These are phyloP conservation scores for Chaetophractus vellerosus DNA, from an alignment of 2,797 vertebrate species.

Conservation along the genomic window DNA sequence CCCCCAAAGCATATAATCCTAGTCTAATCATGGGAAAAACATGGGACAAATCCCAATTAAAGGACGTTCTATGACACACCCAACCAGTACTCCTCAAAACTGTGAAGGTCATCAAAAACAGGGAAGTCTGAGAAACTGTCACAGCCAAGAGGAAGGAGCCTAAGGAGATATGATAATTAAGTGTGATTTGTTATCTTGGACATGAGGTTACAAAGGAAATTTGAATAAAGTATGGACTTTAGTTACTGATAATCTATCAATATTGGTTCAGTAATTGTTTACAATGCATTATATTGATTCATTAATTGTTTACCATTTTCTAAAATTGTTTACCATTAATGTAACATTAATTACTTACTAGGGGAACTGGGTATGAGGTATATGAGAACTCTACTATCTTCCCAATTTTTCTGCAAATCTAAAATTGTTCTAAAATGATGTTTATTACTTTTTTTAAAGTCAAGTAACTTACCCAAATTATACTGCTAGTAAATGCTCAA, in stretches of 20 bases:
- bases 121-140: conserved; percentile 20
- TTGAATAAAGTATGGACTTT: conserved; percentile 41
- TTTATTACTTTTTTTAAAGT: not conserved
- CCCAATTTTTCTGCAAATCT: conserved; percentile 30
- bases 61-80: not conserved
- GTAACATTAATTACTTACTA: not conserved
- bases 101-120: conserved; percentile 26
- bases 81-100: not conserved
- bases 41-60: not conserved
- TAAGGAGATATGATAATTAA: conserved; percentile 23
- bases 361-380: not conserved
- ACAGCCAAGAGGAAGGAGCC: not conserved
- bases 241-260: not conserved
- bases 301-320: no score
- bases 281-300: no score
- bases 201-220: conserved; percentile 24
- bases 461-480: conserved; percentile 57
- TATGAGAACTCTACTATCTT: conserved; percentile 32
- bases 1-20: not conserved
- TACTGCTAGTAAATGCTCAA: conserved; percentile 34
- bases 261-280: conserved; percentile 19
- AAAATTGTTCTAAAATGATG: conserved; percentile 46
- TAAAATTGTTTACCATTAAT: no score
- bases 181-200: not conserved
- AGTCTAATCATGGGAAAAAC: conserved; percentile 42